phyloP scores from a whole-genome alignment of 2,797 vertebrate genomes.

The Strix occidentalis region DNA sequence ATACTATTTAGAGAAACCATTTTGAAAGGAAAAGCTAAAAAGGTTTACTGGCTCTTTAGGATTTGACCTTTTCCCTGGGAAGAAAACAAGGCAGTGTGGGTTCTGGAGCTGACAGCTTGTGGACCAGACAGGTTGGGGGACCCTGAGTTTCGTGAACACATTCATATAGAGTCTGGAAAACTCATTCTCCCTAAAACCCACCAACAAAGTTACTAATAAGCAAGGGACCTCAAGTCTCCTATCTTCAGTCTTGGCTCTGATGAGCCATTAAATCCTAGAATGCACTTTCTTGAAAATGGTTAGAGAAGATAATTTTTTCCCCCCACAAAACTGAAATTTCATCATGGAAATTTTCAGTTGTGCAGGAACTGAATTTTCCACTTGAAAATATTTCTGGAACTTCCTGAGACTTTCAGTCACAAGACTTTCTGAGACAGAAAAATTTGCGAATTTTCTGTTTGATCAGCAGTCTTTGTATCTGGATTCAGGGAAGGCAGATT shows the following conservation, averaged over 20 bases:
- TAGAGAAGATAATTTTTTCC: not conserved
- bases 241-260: not conserved
- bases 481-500: not conserved
- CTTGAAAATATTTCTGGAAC: not conserved
- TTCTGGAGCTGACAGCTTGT: not conserved
- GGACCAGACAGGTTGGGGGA: not conserved
- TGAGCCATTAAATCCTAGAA: not conserved
- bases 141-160: not conserved
- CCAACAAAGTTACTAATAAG: not conserved
- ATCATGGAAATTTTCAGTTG: not conserved
- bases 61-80: not conserved
- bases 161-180: not conserved
- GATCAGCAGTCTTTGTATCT: not conserved
- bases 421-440: not conserved
- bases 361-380: not conserved
- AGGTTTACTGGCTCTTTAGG: not conserved
- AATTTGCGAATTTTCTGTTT: not conserved
- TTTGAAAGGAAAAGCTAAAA: not conserved
- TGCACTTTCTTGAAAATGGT: not conserved
- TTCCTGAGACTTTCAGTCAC: no score
- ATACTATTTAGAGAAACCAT: not conserved
- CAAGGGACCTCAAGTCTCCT: not conserved
- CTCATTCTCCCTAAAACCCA: not conserved
- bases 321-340: not conserved
- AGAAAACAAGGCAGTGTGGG: not conserved